These are phyloP conservation scores for Coregonus sp. DNA, from an alignment of 2,797 vertebrate genomes.

Conservation along the genomic window DNA sequence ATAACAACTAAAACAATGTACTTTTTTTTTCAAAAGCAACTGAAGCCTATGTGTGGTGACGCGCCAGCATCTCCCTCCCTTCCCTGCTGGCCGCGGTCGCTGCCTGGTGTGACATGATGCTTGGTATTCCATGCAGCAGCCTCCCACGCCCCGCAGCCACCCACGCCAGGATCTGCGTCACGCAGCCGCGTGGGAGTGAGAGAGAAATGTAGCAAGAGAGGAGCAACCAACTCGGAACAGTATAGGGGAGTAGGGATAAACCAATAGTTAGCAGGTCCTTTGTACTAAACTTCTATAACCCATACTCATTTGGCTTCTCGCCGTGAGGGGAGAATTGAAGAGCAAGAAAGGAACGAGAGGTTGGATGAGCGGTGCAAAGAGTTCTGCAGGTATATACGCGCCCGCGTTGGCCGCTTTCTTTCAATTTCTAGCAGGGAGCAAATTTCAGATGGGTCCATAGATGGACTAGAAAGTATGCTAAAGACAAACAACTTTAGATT, in stretches of 20 bases:
- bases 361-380: background rate
- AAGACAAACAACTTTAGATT: background rate
- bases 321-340: background rate
- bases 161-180: conserved; percentile 90
- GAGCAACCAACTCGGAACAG: conserved; percentile 83
- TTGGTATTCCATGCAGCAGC: conserved; percentile 79
- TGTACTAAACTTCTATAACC: background rate
- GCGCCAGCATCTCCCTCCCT: background rate
- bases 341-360: background rate
- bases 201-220: conserved; percentile 75
- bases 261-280: background rate
- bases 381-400: background rate
- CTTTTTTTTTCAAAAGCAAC: background rate
- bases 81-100: conserved; percentile 47
- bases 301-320: background rate
- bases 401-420: background rate
- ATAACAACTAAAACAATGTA: too few relatives aligned
- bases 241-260: conserved; percentile 36
- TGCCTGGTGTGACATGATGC: conserved; percentile 54
- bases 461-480: background rate
- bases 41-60: background rate
- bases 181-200: conserved; percentile 81
- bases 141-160: conserved; percentile 79
- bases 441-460: background rate
- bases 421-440: background rate